These are phyloP conservation scores for Rhamnusium bicolor DNA, from an alignment of 2,888 invertebrate species.

Conservation along the genomic window DNA sequence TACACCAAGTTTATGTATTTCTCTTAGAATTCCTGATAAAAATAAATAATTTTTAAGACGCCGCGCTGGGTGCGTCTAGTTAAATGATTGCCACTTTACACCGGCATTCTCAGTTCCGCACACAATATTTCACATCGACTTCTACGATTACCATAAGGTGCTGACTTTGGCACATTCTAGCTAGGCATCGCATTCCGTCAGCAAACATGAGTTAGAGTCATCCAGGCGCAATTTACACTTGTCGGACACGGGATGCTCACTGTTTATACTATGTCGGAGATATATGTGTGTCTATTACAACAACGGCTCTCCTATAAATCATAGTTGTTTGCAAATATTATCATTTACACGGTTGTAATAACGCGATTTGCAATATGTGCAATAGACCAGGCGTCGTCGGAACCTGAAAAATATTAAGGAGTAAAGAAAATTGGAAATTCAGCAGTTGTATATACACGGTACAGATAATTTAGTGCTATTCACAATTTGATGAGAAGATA, in stretches of 20 bases:
- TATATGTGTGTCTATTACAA: slow-evolving; percentile 8
- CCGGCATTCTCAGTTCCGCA: slow-evolving; percentile 38
- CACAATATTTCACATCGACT: slow-evolving; percentile 36
- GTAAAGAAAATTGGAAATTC: too few species aligned
- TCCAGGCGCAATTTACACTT: slow-evolving; percentile 61
- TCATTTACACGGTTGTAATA: not conserved
- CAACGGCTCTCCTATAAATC: not conserved
- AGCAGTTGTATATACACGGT: too few species aligned
- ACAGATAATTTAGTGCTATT: too few species aligned
- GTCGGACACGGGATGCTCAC: slow-evolving; percentile 59
- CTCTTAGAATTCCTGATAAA: slow-evolving; percentile 34
- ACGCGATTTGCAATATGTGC: not conserved
- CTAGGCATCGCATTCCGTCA: slow-evolving; percentile 50
- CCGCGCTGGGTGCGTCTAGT: slow-evolving; percentile 44
- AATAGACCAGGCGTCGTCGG: too few species aligned
- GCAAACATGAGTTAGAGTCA: slow-evolving; percentile 56
- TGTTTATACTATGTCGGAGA: slow-evolving; percentile 45
- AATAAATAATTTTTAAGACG: slow-evolving; percentile 48
- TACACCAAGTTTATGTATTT: slow-evolving; percentile 39
- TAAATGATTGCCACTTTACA: slow-evolving; percentile 31
- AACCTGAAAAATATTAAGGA: too few species aligned
- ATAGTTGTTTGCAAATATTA: slow-evolving; percentile 1
- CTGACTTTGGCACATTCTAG: slow-evolving; percentile 36
- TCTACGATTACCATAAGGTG: slow-evolving; percentile 42
- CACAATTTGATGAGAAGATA: too few species aligned